phyloP scores from a whole-genome alignment of 64 coral and sea anemone genomes.

The Stichodactyla mertensii region DNA sequence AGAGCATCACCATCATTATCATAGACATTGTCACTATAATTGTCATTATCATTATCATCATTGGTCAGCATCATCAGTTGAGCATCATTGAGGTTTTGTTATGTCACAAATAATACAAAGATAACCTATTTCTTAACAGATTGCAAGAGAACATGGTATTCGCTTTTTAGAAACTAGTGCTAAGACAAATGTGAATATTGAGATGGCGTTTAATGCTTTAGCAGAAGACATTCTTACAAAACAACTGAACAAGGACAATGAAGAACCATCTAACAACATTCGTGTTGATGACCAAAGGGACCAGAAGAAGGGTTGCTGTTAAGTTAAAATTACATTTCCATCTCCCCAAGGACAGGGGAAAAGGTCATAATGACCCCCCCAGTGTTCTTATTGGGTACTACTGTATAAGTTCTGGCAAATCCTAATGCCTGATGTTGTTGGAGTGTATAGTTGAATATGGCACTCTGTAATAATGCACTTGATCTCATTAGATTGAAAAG shows the following conservation, averaged over 20 bases:
- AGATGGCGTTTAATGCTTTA: conserved; percentile 85
- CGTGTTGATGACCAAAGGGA: conserved; percentile 67
- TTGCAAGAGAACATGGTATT: conserved; percentile 96
- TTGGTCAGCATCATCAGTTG: too few species aligned
- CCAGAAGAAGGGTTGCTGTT: conserved; percentile 76
- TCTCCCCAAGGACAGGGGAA: background rate
- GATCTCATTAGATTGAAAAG: conserved; percentile 7
- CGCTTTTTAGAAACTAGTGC: conserved; percentile 98
- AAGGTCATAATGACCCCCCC: background rate
- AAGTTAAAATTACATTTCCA: conserved; percentile 10
- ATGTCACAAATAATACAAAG: too few species aligned
- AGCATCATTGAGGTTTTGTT: too few species aligned
- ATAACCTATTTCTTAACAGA: conserved; percentile 38
- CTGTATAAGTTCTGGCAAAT: background rate
- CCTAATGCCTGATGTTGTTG: background rate
- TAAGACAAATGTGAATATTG: conserved; percentile 95
- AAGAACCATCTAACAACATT: conserved; percentile 74
- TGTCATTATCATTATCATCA: too few species aligned
- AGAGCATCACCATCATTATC: too few species aligned
- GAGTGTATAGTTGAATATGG: background rate
- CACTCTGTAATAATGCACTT: background rate
- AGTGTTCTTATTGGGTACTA: background rate
- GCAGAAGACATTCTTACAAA: conserved; percentile 98
- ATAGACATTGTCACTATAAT: too few species aligned
- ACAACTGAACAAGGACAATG: conserved; percentile 89